Evolutionary conservation across 2,888 invertebrate genomes (phyloP).

Genomic region (Limenitis camilla): DNA sequence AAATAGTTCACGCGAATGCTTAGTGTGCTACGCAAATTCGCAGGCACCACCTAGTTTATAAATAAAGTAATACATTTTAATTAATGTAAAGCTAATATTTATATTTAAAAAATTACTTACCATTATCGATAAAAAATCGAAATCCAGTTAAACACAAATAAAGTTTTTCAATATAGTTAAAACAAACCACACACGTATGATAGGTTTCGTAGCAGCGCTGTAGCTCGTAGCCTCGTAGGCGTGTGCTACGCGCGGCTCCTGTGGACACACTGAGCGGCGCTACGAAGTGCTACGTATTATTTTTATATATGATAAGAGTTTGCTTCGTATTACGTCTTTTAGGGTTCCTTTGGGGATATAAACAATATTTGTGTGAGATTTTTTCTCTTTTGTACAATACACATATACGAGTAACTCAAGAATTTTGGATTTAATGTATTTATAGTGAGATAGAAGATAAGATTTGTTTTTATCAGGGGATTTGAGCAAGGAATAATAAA

Average conservation of each 20-base stretch:
- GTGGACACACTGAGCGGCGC: conserved; percentile 20
- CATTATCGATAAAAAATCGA: no score
- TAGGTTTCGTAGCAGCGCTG: not conserved
- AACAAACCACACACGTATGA: conserved; percentile 3
- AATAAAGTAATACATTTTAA: no score
- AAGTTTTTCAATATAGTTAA: not conserved
- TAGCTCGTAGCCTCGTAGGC: not conserved
- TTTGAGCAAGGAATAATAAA: no score
- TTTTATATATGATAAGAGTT: conserved; percentile 15
- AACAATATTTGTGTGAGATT: not conserved
- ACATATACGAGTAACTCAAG: not conserved
- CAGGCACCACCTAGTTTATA: no score
- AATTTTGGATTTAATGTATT: not conserved
- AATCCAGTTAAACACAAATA: no score
- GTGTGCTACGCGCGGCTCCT: conserved; percentile 17
- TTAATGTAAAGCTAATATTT: no score
- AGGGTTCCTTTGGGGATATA: not conserved
- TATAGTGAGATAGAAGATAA: not conserved
- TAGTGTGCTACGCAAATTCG: no score
- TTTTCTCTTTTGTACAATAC: not conserved
- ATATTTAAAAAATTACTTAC: no score
- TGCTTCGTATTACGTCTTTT: conserved; percentile 11
- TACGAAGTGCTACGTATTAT: conserved; percentile 17
- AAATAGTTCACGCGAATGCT: no score
- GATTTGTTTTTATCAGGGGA: no score